These are phyloP conservation scores for Charadrius vociferus DNA, from an alignment of 2,113 vertebrate genomes.

Conservation along the genomic window DNA sequence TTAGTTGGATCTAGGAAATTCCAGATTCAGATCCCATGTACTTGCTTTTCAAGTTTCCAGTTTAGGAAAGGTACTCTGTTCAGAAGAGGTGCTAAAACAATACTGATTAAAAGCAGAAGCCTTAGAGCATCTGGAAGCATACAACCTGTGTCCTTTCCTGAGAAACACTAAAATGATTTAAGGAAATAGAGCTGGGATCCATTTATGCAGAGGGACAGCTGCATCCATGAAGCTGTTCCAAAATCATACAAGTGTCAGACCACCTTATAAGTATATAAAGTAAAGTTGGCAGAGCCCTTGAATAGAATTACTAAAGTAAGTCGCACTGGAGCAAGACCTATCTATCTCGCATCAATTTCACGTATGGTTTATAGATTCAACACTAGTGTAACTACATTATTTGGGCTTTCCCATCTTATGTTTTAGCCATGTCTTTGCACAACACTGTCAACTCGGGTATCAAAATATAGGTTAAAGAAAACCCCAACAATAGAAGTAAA, in stretches of 20 bases:
- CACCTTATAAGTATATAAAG: background rate
- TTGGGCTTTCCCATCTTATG: background rate
- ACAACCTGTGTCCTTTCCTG: background rate
- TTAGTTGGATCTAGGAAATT: background rate
- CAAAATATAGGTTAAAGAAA: accelerated
- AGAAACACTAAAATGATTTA: background rate
- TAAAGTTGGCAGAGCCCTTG: background rate
- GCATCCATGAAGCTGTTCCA: background rate
- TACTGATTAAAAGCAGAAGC: background rate
- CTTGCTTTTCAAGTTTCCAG: background rate
- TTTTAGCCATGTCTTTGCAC: background rate
- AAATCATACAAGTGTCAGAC: background rate
- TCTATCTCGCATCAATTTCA: accelerated
- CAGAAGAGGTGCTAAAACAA: background rate
- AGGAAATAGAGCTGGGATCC: background rate
- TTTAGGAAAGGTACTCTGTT: background rate
- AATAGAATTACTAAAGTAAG: background rate
- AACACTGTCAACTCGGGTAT: background rate
- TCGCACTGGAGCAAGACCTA: background rate
- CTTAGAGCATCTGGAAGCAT: background rate
- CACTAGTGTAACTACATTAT: accelerated
- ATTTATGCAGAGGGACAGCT: background rate
- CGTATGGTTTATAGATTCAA: accelerated
- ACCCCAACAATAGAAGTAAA: background rate
- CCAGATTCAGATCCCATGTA: background rate